Percentiles rank a stretch among this genome's conserved stretches.
phyloP scores from a whole-genome alignment of 2,797 vertebrate species.

The Sphaeramia orbicularis region DNA sequence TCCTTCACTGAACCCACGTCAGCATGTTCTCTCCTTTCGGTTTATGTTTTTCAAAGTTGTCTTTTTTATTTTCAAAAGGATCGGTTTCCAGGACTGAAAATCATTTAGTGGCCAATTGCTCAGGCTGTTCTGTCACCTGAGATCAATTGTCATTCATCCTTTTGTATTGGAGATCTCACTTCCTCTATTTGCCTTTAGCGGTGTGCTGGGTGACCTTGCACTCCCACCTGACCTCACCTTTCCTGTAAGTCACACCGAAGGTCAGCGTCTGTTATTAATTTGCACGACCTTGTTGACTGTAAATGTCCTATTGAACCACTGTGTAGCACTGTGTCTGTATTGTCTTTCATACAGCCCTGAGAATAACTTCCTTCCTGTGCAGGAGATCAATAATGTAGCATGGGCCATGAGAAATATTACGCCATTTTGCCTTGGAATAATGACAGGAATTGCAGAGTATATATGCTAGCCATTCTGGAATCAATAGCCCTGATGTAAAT shows the following conservation, averaged over 20 bases:
- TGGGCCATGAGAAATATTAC: conserved; percentile 68
- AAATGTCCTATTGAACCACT: conserved; percentile 61
- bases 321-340: conserved; percentile 43
- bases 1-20: conserved; percentile 58
- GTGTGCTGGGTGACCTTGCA: conserved; percentile 38
- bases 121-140: conserved; percentile 36
- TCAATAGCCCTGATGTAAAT: conserved; percentile 74
- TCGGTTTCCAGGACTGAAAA: conserved; percentile 25
- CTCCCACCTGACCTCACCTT: conserved; percentile 64
- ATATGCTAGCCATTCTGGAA: conserved; percentile 56
- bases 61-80: conserved; percentile 26
- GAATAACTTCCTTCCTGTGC: conserved; percentile 80
- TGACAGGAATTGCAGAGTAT: conserved; percentile 58
- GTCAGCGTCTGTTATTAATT: conserved; percentile 70
- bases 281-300: conserved; percentile 61
- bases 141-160: conserved; percentile 67
- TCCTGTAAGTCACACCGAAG: conserved; percentile 61
- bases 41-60: conserved; percentile 1
- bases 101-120: conserved; percentile 56
- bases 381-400: conserved; percentile 73
- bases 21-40: conserved; percentile 36
- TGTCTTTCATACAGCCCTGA: conserved; percentile 74
- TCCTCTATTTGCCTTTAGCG: conserved; percentile 41
- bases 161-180: conserved; percentile 61
- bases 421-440: conserved; percentile 49